Base-by-base conservation (phyloP, 2,888 invertebrate species). In the Eristalis intricaria region DNA sequence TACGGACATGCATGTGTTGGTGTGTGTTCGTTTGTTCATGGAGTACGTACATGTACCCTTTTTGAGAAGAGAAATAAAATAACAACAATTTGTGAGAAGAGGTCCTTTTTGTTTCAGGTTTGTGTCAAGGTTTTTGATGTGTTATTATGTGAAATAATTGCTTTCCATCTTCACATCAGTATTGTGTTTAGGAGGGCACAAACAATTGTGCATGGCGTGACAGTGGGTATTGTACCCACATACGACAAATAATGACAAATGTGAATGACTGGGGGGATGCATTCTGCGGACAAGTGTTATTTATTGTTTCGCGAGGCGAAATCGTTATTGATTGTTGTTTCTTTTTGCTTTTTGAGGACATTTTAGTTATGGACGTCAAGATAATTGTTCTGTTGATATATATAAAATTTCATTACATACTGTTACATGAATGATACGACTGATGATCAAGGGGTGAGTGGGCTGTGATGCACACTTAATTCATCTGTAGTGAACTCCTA, bases 91-190 rank as follows among this genome's bases (percentile, higher is more conserved):
- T 78, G 63, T 56, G 77, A 65, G 63, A 76, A 79, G 78, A 63
- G 78, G 58, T 60, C 58, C 68, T 79, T 87, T 84, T 87, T 79
- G 68, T 87, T 84, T 84, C 84, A 87, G 78, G 83, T 83, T 83
- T 86, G 38, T 70, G 81, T 77, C 77, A 78, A 87, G 75, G 83
- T 79, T 84, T 83, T 79, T 71, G 79, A 79, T 84, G 83, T 79
- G 87, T 84, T 84, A 87, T 87, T 87, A 80, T 87, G 73, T 84
- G 79, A 84, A 87, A 80, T 87, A 84, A 87, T 87, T 87, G 87
- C 64, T 87, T 87, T 87, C 50, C 60, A 68, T 60, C 73, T 60
- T 76, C 79, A 60, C 77, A 64, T 85, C 61, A 71, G 66, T 68
- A 65, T 82, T 56, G 56, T 26, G 65, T 38, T 56, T 38, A n/a